Base-by-base conservation (phyloP, 2,113 vertebrate genomes). In the Proteles cristata region DNA sequence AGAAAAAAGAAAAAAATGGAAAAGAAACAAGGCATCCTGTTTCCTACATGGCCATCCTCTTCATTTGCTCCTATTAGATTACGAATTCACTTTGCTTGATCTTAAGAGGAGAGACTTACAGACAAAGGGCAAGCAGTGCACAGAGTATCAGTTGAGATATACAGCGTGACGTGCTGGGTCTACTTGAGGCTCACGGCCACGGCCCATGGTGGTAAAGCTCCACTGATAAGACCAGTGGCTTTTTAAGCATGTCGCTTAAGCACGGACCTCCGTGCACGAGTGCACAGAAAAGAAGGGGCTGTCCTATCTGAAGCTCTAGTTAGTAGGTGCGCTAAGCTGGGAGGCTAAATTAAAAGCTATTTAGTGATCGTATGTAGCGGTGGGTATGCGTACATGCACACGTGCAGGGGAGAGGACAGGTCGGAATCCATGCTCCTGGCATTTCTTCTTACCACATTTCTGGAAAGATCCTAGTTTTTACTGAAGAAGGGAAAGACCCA, bases 241-340 rank as follows among this genome's bases (percentile, higher is more conserved):
- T 98, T 98, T 98, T 96, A 98, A 98, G 98, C 98, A 97, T 98
- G 97, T 98, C 97, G 97, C 80, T 98, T 98, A 97, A 98, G 97
- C 58, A 53, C 35, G 73, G 92, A 98, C 96, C 92, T 92, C 96
- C 43, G 6, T 0, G 98, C 98, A 98, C 98, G 98, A 98, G 98
- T 98, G 97, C 97, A 98, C 93, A 97, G 98, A 98, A 93, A 98
- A 97, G 97, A 97, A 98, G 97, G 98, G 97, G 93, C 97, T 97
- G 97, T 68, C 86, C 96, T 94, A 95, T 95, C 97, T 83, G 82
- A 82, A 93, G 92, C 88, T 97, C 96, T 97, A 91, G 81, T 93
- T 74, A 93, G 79, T 45, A 84, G 68, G 82, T n/a, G 95, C 12
- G 45, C 71, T 77, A 63, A 84, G 90, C 50, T 1, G 65, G 45